These are phyloP conservation scores for Platycheirus rosarum DNA, from an alignment of 2,888 invertebrate genomes.

Conservation along the genomic window DNA sequence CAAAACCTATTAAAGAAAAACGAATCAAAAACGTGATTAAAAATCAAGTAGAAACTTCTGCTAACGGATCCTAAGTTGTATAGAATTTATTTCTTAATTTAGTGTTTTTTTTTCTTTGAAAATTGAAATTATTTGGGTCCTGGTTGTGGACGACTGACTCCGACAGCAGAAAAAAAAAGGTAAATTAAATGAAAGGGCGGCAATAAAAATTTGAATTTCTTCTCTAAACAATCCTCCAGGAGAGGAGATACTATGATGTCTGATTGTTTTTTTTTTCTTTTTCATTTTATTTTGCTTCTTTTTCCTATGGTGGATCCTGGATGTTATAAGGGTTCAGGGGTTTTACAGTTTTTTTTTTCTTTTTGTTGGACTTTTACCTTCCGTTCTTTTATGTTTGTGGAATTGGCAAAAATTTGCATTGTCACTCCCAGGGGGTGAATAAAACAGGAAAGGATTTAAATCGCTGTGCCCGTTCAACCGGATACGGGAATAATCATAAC, in stretches of 20 bases:
- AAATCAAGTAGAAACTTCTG: neutral
- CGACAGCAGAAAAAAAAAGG: constrained; percentile 3
- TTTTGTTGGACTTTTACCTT: neutral
- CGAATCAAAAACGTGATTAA: neutral
- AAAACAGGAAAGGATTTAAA: constrained; percentile 44
- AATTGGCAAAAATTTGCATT: constrained; percentile 48
- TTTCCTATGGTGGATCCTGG: too few species aligned
- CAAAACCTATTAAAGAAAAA: neutral
- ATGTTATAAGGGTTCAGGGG: neutral
- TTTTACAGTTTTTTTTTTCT: neutral
- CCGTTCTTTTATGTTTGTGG: constrained; percentile 22
- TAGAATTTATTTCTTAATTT: constrained; percentile 5
- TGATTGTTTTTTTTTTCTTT: neutral
- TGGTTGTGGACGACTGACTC: constrained; percentile 5
- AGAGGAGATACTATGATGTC: constrained; percentile 14
- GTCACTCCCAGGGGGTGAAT: constrained; percentile 32
- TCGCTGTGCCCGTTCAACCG: constrained; percentile 38
- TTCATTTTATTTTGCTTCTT: neutral
- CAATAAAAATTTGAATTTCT: constrained; percentile 51
- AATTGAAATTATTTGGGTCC: constrained; percentile 17
- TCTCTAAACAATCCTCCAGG: constrained; percentile 17
- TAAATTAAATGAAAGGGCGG: neutral
- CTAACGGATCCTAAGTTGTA: neutral
- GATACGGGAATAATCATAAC: constrained; percentile 50
- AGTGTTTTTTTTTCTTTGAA: neutral